These are phyloP conservation scores for Agonum fuliginosum DNA, from an alignment of 2,888 invertebrate genomes.

Conservation along the genomic window DNA sequence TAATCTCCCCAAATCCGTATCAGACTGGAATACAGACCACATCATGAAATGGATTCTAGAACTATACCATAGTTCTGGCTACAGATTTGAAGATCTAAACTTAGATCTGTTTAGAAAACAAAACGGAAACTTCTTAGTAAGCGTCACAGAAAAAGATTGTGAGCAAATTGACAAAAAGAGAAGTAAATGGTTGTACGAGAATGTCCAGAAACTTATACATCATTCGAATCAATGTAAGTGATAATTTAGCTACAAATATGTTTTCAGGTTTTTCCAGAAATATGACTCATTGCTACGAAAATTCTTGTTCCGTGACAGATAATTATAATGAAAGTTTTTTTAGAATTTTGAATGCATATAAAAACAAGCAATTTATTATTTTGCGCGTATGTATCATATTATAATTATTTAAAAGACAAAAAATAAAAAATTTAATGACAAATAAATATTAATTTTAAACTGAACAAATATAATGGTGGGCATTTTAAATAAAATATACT, in stretches of 20 bases:
- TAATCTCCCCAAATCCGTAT: not conserved
- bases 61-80: conserved; percentile 2
- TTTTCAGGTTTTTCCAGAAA: conserved; percentile 20
- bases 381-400: no score
- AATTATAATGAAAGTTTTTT: no score
- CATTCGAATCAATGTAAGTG: conserved; percentile 18
- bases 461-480: no score
- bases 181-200: conserved; percentile 26
- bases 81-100: conserved; percentile 72
- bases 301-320: conserved; percentile 2
- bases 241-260: not conserved
- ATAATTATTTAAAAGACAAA: no score
- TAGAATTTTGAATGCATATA: no score
- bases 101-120: conserved; percentile 72
- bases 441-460: no score
- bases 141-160: conserved; percentile 71
- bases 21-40: conserved; percentile 13
- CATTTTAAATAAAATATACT: no score
- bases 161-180: conserved; percentile 35
- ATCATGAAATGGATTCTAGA: conserved; percentile 26
- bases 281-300: conserved; percentile 1
- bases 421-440: no score
- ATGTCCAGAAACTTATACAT: not conserved
- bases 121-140: conserved; percentile 71
- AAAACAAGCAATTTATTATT: not conserved